Evolutionary conservation across 2,797 vertebrate species (phyloP).

Genomic region (Odontamblyopus lacepedii): DNA sequence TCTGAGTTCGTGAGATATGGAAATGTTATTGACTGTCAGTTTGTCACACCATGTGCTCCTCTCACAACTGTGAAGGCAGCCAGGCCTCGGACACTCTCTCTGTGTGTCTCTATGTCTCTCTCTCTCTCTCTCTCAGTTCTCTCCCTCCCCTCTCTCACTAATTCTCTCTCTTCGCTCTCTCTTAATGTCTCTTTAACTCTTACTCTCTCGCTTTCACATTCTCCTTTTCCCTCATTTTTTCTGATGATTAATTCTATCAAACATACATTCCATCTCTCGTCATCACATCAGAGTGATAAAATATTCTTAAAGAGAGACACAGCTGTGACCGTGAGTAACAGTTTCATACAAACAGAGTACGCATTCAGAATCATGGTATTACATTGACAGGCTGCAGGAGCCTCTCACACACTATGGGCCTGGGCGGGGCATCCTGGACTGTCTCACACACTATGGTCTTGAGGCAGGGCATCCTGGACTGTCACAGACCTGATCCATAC

Average conservation of each 20-base stretch:
- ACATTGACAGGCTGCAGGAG: neutral
- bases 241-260: constrained; percentile 30
- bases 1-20: constrained; percentile 14
- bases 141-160: neutral
- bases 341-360: neutral
- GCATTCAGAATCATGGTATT: neutral
- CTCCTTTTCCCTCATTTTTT: neutral
- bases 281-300: neutral
- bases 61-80: constrained; percentile 44
- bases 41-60: constrained; percentile 31
- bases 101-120: neutral
- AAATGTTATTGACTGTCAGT: constrained; percentile 24
- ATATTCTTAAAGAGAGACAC: neutral
- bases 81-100: neutral
- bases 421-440: no score
- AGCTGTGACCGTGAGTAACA: neutral
- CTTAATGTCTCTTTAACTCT: neutral
- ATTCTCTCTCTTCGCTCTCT: neutral
- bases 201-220: neutral
- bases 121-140: no score
- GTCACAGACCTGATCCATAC: no score
- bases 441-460: no score
- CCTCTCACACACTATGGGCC: no score
- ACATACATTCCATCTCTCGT: neutral
- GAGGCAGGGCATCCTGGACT: no score